A percentile compares a stretch with the other conserved stretches of the same genome.
These are phyloP conservation scores for Meloidogyne exigua DNA, from an alignment of 1,140 invertebrate species.

Conservation along the genomic window DNA sequence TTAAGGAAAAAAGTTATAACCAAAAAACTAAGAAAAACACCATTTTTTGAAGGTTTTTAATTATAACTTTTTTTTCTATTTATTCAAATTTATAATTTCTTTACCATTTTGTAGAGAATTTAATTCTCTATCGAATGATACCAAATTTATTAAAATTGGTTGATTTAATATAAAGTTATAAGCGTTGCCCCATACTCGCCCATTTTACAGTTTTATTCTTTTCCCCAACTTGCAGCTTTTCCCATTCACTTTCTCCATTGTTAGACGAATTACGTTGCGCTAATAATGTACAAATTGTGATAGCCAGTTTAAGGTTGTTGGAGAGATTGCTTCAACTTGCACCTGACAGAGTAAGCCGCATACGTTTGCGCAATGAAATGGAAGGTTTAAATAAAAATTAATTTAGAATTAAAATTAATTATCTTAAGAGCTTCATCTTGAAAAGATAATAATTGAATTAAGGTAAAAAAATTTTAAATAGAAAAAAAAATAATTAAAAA, in stretches of 20 bases:
- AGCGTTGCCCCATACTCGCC: background rate
- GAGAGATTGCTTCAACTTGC: slow-evolving; percentile 30
- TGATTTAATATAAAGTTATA: background rate
- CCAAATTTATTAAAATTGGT: background rate
- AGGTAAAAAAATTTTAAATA: background rate
- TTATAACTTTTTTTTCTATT: background rate
- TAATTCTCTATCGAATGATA: background rate
- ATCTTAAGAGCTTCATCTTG: background rate
- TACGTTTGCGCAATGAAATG: slow-evolving; percentile 25
- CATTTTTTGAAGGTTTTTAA: background rate
- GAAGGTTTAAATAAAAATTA: slow-evolving; percentile 24
- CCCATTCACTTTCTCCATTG: slow-evolving; percentile 25
- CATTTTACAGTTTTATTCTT: background rate
- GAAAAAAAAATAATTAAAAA: background rate
- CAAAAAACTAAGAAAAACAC: background rate
- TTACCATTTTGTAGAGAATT: background rate
- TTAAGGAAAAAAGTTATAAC: background rate
- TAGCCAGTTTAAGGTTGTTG: slow-evolving; percentile 11
- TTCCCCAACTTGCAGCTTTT: background rate
- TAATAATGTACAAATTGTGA: slow-evolving; percentile 8
- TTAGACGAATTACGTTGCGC: slow-evolving; percentile 35
- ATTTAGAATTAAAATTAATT: background rate
- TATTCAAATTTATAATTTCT: background rate
- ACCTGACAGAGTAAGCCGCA: slow-evolving; percentile 27
- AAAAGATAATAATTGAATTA: background rate